Percentiles rank a stretch among this genome's conserved stretches.
Conservation (phyloP, 1,140 invertebrate genomes). For the Heliconius eleuchia region DNA sequence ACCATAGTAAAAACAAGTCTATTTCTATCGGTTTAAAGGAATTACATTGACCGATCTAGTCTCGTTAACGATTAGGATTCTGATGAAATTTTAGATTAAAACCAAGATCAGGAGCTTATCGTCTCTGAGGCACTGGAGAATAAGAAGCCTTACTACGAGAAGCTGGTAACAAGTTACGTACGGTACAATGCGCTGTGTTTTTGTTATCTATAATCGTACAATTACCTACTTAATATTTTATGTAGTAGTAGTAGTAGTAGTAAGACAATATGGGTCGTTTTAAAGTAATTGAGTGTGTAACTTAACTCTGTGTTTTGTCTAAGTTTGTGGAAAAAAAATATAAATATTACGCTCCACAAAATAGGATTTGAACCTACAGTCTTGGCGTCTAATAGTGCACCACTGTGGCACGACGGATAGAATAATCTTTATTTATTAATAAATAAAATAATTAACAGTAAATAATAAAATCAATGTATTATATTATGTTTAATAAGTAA, state of each 20-base stretch:
- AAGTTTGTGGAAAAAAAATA: no score
- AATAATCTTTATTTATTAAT: no score
- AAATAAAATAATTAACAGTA: no score
- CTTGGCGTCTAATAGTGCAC: no score
- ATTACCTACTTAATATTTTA: not conserved
- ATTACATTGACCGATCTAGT: not conserved
- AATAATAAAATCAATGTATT: no score
- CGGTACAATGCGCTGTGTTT: not conserved
- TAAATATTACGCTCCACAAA: no score
- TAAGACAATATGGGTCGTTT: not conserved
- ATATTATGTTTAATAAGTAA: no score
- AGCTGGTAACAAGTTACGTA: not conserved
- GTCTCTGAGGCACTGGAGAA: not conserved
- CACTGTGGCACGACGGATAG: no score
- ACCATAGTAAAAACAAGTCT: not conserved
- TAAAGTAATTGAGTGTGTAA: no score
- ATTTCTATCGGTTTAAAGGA: not conserved
- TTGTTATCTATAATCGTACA: not conserved
- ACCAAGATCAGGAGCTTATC: not conserved
- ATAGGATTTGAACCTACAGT: no score
- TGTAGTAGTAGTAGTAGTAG: not conserved
- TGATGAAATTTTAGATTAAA: constrained; percentile 3
- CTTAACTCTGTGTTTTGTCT: no score
- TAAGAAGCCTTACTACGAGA: constrained; percentile 1
- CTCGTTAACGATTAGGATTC: not conserved